phyloP scores from a whole-genome alignment of 1,140 invertebrate species.

The Mylabris phalerata region DNA sequence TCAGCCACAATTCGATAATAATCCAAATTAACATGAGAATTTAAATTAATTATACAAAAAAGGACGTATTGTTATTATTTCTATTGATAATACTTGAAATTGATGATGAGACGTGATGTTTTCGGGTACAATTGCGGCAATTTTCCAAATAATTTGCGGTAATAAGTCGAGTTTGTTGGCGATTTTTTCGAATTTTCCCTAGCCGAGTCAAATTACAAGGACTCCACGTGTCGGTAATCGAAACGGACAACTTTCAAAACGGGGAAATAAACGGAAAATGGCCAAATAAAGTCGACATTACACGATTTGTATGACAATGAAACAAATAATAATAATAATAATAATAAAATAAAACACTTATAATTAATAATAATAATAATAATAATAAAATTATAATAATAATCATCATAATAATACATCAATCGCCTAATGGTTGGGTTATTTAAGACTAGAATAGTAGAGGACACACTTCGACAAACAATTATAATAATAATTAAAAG shows the following conservation, averaged over 20 bases:
- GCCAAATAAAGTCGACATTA: neutral
- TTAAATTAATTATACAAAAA: no score
- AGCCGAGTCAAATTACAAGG: no score
- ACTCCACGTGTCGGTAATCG: neutral
- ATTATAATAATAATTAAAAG: slow-evolving; percentile 28
- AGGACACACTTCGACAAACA: slow-evolving; percentile 21
- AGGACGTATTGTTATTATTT: no score
- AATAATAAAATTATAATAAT: slow-evolving; percentile 2
- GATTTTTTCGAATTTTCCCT: no score
- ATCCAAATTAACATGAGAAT: no score
- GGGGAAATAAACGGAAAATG: neutral
- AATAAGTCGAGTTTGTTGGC: no score
- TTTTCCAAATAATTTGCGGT: no score
- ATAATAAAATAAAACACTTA: slow-evolving; percentile 16
- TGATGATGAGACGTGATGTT: no score
- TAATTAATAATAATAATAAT: slow-evolving; percentile 9
- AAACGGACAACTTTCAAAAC: neutral
- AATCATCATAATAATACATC: slow-evolving; percentile 30
- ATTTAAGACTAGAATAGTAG: slow-evolving; percentile 39
- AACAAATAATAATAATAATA: slow-evolving; percentile 17
- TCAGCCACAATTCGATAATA: no score
- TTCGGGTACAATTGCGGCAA: no score
- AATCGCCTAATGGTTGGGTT: slow-evolving; percentile 30
- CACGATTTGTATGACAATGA: neutral
- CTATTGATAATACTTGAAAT: no score